Conservation (phyloP, 1,140 invertebrate species). For the Lineus longissimus region DNA sequence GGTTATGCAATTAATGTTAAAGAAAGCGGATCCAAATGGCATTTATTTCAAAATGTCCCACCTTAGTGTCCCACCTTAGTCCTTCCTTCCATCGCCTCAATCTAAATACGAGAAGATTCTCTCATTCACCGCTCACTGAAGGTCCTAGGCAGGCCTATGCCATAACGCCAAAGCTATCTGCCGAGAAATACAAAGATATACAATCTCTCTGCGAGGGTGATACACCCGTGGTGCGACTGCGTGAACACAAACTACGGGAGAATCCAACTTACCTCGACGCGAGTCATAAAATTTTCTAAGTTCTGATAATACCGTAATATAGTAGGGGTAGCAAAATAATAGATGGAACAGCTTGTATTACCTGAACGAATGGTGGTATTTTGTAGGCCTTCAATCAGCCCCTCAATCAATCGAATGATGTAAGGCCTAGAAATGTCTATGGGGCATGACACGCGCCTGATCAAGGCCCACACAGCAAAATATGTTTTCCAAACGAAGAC, state of each 20-base stretch:
- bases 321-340: too few species aligned
- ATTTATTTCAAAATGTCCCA: not conserved
- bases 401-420: too few species aligned
- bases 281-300: too few species aligned
- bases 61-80: not conserved
- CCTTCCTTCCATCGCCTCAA: not conserved
- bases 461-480: too few species aligned
- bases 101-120: not conserved
- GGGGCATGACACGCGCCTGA: too few species aligned
- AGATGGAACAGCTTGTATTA: too few species aligned
- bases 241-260: not conserved
- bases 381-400: too few species aligned
- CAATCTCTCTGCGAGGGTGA: not conserved
- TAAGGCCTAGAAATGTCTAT: too few species aligned
- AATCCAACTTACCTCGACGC: too few species aligned
- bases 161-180: not conserved
- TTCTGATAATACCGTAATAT: too few species aligned
- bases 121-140: not conserved
- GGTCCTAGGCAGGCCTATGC: not conserved
- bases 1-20: not conserved
- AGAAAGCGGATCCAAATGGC: not conserved
- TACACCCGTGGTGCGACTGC: not conserved
- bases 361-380: too few species aligned
- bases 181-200: not conserved
- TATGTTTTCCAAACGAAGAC: too few species aligned